Evolutionary conservation across 2,888 invertebrate genomes (phyloP).

Genomic region (Adelognathus sp.): DNA sequence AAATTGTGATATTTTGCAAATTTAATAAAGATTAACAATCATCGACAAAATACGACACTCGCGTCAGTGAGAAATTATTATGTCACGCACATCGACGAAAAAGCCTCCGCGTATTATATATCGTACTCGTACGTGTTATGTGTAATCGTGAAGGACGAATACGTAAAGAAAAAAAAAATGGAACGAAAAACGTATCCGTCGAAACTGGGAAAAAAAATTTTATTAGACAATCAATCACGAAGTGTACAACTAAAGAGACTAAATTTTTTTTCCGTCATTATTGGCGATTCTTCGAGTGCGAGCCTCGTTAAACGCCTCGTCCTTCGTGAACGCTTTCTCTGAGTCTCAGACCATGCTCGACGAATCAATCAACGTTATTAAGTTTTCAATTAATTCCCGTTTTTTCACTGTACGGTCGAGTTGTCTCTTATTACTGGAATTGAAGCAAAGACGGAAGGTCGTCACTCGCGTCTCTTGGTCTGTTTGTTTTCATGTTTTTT

Average conservation of each 20-base stretch:
- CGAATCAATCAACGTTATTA: constrained; percentile 6
- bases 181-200: background rate
- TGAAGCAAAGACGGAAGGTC: constrained; percentile 16
- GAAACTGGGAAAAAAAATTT: constrained; percentile 52
- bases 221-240: constrained; percentile 56
- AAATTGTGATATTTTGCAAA: constrained; percentile 60
- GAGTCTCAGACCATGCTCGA: background rate
- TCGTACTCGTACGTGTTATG: background rate
- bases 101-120: background rate
- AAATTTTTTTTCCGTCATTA: constrained; percentile 44
- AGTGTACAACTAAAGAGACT: constrained; percentile 54
- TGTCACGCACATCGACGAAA: too few relatives aligned
- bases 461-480: background rate
- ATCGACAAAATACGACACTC: constrained; percentile 12
- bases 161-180: background rate
- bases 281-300: constrained; percentile 18
- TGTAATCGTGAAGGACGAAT: background rate
- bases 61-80: background rate
- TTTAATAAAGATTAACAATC: constrained; percentile 52
- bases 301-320: background rate
- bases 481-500: constrained; percentile 6
- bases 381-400: background rate
- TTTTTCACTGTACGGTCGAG: constrained; percentile 12
- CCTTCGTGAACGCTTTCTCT: background rate
- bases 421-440: constrained; percentile 37